Evolutionary conservation across 2,797 vertebrate genomes (phyloP).

Genomic region (Siniperca obscura): DNA sequence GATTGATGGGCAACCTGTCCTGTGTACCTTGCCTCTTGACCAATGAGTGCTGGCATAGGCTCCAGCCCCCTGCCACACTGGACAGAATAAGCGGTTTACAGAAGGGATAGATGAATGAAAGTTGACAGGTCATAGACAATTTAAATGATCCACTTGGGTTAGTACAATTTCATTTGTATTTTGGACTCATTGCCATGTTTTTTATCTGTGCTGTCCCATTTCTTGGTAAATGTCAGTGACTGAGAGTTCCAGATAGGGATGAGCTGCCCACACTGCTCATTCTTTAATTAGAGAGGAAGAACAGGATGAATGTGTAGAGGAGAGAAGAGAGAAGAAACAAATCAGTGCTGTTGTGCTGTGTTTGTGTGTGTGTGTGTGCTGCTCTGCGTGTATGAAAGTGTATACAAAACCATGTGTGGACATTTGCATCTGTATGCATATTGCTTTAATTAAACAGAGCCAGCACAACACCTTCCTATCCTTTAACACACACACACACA

Average conservation of each 20-base stretch:
- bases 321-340: slow-evolving; percentile 26
- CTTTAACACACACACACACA: background rate
- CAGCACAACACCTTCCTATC: slow-evolving; percentile 2
- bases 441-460: slow-evolving; percentile 37
- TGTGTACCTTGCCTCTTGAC: background rate
- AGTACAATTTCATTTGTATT: background rate
- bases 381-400: background rate
- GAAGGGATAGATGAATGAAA: background rate
- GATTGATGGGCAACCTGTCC: background rate
- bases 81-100: background rate
- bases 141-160: background rate
- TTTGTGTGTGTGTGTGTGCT: background rate
- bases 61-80: background rate
- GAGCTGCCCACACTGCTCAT: slow-evolving; percentile 51
- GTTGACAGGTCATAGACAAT: background rate
- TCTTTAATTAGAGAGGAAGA: slow-evolving; percentile 50
- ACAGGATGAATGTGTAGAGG: slow-evolving; percentile 31
- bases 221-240: slow-evolving; percentile 52
- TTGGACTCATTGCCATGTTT: background rate
- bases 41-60: background rate
- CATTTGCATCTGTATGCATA: slow-evolving; percentile 38
- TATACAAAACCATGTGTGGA: slow-evolving; percentile 6
- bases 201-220: slow-evolving; percentile 12
- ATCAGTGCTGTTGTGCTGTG: slow-evolving; percentile 27
- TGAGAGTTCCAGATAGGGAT: slow-evolving; percentile 41